Conservation (phyloP, 2,888 invertebrate species). For the Epirrhoe alternata region DNA sequence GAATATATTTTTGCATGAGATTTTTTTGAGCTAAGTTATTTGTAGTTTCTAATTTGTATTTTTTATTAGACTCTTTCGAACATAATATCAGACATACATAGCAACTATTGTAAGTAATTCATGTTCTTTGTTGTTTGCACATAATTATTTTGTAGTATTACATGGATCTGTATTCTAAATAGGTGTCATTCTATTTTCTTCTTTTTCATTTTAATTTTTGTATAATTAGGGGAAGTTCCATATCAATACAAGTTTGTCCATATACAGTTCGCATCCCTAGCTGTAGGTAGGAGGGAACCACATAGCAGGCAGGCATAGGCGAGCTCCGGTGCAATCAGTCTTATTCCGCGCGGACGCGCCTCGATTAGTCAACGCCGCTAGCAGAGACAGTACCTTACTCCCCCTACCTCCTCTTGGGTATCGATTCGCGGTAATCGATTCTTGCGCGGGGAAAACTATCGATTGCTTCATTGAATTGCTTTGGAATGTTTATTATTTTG, state of each 20-base stretch:
- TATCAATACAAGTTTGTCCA: background rate
- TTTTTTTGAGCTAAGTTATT: too few relatives aligned
- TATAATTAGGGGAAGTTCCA: background rate
- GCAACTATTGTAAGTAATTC: too few relatives aligned
- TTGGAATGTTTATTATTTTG: background rate
- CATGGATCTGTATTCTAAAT: too few relatives aligned
- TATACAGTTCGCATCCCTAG: slow-evolving; percentile 10
- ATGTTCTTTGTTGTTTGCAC: too few relatives aligned
- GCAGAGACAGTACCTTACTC: slow-evolving; percentile 76
- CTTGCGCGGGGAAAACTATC: slow-evolving; percentile 67
- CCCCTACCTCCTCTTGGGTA: slow-evolving; percentile 72
- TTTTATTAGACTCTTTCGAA: too few relatives aligned
- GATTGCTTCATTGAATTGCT: slow-evolving; percentile 62
- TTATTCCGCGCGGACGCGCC: slow-evolving; percentile 84
- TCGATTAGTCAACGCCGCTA: slow-evolving; percentile 83
- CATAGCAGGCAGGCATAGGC: slow-evolving; percentile 80
- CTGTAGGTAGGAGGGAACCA: slow-evolving; percentile 75
- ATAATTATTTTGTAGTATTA: too few relatives aligned
- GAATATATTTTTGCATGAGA: too few relatives aligned
- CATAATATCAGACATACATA: too few relatives aligned
- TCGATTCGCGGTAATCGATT: slow-evolving; percentile 82
- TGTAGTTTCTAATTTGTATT: too few relatives aligned
- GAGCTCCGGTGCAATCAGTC: slow-evolving; percentile 80
- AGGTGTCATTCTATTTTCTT: too few relatives aligned
- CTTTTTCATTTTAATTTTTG: background rate